Conservation (phyloP, 1,140 invertebrate genomes). For the Ooceraea biroi region DNA sequence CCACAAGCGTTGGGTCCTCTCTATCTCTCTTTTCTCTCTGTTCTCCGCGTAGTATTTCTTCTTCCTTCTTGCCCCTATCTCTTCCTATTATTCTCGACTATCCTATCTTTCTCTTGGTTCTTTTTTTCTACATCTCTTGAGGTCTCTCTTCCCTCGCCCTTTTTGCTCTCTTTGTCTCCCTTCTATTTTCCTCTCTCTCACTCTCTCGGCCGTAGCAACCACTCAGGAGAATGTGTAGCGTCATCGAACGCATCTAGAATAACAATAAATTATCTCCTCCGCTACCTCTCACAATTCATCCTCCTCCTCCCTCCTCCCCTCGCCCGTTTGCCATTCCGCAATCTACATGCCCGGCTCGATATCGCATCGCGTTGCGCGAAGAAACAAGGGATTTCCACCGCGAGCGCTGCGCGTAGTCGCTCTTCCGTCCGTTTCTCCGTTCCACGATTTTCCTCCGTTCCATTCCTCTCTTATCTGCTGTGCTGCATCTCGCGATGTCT, state of each 20-base stretch:
- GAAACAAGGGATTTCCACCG: slow-evolving; percentile 34
- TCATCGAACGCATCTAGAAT: slow-evolving; percentile 77
- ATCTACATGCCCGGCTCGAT: not conserved
- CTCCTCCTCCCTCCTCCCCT: slow-evolving; percentile 18
- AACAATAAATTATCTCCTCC: slow-evolving; percentile 76
- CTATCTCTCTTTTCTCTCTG: not conserved
- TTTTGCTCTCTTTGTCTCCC: no score
- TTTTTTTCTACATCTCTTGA: not conserved
- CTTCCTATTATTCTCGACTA: slow-evolving; percentile 13
- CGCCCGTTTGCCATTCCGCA: not conserved
- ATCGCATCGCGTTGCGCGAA: slow-evolving; percentile 14
- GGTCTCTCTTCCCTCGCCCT: not conserved
- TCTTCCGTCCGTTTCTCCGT: slow-evolving; percentile 24
- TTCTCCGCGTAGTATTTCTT: slow-evolving; percentile 19
- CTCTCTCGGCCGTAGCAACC: slow-evolving; percentile 56
- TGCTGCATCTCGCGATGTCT: slow-evolving; percentile 25
- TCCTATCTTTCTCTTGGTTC: slow-evolving; percentile 5
- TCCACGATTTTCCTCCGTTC: not conserved
- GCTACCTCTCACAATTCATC: slow-evolving; percentile 66
- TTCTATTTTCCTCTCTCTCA: not conserved
- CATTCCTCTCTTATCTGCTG: slow-evolving; percentile 12
- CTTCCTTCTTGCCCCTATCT: not conserved
- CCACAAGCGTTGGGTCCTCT: slow-evolving; percentile 71
- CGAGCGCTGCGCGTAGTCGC: not conserved
- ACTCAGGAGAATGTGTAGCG: slow-evolving; percentile 75